A percentile compares a stretch with the other conserved stretches of the same genome.
Conservation (phyloP, 1,140 invertebrate genomes). For the Pseudomyrmex cubaensis region DNA sequence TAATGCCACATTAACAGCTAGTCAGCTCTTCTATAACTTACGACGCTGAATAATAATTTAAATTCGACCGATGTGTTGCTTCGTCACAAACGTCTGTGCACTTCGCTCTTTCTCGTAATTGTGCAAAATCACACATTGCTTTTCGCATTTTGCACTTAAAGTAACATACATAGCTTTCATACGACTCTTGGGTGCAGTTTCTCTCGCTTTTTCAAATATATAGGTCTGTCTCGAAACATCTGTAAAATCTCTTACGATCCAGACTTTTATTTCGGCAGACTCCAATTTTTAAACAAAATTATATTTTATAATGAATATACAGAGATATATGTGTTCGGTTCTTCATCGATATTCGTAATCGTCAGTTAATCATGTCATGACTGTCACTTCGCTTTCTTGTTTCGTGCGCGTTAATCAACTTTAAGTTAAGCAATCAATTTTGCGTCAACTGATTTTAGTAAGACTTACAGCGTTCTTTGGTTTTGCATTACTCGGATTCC, state of each 20-base stretch:
- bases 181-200: background rate
- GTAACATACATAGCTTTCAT: background rate
- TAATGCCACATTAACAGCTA: slow-evolving; percentile 48
- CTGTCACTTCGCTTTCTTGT: background rate
- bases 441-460: slow-evolving; percentile 13
- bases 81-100: slow-evolving; percentile 57
- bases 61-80: slow-evolving; percentile 81
- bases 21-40: background rate
- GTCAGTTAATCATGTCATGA: too few relatives aligned
- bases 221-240: background rate
- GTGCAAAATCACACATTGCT: slow-evolving; percentile 3
- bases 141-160: background rate
- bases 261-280: slow-evolving; percentile 22
- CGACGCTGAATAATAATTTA: slow-evolving; percentile 51
- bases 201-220: background rate
- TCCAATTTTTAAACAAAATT: slow-evolving; percentile 1
- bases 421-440: slow-evolving; percentile 17
- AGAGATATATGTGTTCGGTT: background rate
- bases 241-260: background rate
- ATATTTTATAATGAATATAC: background rate
- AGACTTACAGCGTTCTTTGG: slow-evolving; percentile 40
- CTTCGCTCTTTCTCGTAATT: slow-evolving; percentile 18
- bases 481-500: slow-evolving; percentile 53
- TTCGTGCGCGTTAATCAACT: background rate
- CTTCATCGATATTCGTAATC: background rate